phyloP scores from a whole-genome alignment of 2,888 invertebrate species.

The Platerodrilus igneus region DNA sequence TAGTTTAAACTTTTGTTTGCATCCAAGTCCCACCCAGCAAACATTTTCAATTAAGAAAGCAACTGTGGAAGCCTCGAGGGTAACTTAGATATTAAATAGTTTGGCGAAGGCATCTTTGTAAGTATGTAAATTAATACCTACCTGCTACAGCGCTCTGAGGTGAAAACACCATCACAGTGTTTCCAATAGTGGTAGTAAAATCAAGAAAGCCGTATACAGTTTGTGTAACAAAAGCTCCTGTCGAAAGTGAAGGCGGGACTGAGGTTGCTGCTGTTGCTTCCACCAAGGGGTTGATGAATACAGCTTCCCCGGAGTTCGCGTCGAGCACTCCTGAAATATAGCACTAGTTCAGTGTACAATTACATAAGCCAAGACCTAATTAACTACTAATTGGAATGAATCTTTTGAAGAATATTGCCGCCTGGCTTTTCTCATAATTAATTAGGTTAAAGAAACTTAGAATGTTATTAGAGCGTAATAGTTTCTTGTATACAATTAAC shows the following conservation, averaged over 20 bases:
- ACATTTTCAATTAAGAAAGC: constrained; percentile 4
- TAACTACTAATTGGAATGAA: constrained; percentile 18
- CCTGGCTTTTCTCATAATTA: constrained; percentile 7
- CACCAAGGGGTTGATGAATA: constrained; percentile 40
- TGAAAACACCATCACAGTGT: constrained; percentile 92
- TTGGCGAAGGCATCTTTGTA: constrained; percentile 10
- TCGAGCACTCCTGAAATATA: constrained; percentile 33
- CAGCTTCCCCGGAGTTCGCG: constrained; percentile 37
- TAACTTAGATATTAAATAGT: constrained; percentile 10
- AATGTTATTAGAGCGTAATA: too few species aligned
- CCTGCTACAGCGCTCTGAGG: constrained; percentile 77
- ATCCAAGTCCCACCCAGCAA: too few species aligned
- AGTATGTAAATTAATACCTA: constrained; percentile 43
- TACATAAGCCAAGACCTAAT: constrained; percentile 18
- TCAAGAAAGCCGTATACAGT: constrained; percentile 92
- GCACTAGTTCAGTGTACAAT: constrained; percentile 17
- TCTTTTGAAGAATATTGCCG: constrained; percentile 13
- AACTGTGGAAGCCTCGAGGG: not conserved
- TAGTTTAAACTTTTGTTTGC: too few species aligned
- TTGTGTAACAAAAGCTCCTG: constrained; percentile 62
- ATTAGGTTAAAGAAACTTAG: constrained; percentile 1
- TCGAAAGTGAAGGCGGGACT: constrained; percentile 15
- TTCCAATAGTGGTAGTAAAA: constrained; percentile 90
- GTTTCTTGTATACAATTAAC: too few species aligned
- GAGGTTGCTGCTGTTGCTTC: constrained; percentile 24